These are phyloP conservation scores for Rhorus exstirpatorius DNA, from an alignment of 2,888 invertebrate species.

Conservation along the genomic window DNA sequence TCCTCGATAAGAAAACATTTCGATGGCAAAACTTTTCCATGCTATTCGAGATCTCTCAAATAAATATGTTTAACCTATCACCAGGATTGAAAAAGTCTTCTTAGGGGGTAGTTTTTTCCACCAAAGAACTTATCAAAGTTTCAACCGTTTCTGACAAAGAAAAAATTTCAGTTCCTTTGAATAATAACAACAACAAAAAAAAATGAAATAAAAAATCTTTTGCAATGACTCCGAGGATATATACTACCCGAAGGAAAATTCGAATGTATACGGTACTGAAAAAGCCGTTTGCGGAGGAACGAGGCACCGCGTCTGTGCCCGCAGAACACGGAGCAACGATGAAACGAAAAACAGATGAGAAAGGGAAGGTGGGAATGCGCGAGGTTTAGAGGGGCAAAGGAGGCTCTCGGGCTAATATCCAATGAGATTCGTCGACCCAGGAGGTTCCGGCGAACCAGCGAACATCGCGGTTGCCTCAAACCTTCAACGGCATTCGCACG, in stretches of 20 bases:
- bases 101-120: too few species aligned
- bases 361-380: conserved; percentile 43
- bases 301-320: conserved; percentile 17
- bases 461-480: conserved; percentile 73
- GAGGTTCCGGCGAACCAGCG: conserved; percentile 76
- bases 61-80: too few species aligned
- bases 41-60: too few species aligned
- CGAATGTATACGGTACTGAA: conserved; percentile 58
- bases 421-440: conserved; percentile 78
- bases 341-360: conserved; percentile 37
- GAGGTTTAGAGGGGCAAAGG: conserved; percentile 28
- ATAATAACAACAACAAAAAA: too few species aligned
- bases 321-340: conserved; percentile 15
- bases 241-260: conserved; percentile 42
- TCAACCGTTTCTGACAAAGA: too few species aligned
- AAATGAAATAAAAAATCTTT: not conserved
- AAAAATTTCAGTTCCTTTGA: too few species aligned
- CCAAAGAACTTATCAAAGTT: too few species aligned
- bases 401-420: conserved; percentile 76
- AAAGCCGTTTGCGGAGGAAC: conserved; percentile 50
- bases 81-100: too few species aligned
- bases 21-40: too few species aligned
- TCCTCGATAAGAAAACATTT: too few species aligned
- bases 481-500: conserved; percentile 83
- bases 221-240: not conserved